phyloP scores from a whole-genome alignment of 2,888 invertebrate genomes.

The Heteropelma amictum region DNA sequence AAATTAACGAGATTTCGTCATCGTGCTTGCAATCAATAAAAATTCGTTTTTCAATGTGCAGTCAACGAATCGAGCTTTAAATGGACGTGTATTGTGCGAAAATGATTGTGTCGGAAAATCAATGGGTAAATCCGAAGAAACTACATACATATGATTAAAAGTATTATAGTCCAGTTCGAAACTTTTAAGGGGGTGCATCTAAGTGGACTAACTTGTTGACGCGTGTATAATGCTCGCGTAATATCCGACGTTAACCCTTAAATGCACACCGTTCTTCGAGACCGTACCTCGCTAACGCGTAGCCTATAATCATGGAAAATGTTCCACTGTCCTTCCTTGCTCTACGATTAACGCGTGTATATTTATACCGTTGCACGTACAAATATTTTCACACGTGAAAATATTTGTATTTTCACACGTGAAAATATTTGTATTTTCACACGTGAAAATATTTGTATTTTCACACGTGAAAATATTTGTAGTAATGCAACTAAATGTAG shows the following conservation, averaged over 20 bases:
- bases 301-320: conserved; percentile 49
- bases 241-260: conserved; percentile 56
- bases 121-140: background rate
- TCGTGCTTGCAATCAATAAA: too few species aligned
- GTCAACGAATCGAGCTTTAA: too few species aligned
- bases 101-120: background rate
- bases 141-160: conserved; percentile 18
- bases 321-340: background rate
- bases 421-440: background rate
- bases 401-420: background rate
- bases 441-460: background rate
- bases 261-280: conserved; percentile 52
- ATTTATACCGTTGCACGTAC: background rate
- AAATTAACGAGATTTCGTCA: too few species aligned
- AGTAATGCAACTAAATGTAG: conserved; percentile 19
- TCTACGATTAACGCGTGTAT: background rate
- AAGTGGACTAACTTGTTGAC: conserved; percentile 56
- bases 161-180: conserved; percentile 43
- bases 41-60: too few species aligned
- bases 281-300: conserved; percentile 10
- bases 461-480: conserved; percentile 4
- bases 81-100: background rate
- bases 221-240: conserved; percentile 52
- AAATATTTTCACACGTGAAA: background rate
- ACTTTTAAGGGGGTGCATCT: conserved; percentile 57